Percentiles rank a stretch among this genome's conserved stretches.
Evolutionary conservation across 2,888 invertebrate genomes (phyloP).

Genomic region (Heteromyza rotundicornis): DNA sequence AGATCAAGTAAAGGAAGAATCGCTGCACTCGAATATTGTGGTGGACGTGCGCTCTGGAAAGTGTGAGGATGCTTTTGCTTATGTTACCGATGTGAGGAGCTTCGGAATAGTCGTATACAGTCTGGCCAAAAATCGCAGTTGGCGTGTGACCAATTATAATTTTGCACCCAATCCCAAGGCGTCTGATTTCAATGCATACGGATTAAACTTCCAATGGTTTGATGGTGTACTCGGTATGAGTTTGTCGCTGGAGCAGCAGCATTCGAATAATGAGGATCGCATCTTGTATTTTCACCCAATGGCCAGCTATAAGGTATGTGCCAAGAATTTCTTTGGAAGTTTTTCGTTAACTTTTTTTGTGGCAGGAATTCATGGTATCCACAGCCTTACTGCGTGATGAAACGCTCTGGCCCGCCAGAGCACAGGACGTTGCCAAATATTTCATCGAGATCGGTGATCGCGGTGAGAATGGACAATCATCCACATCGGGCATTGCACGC

Average conservation of each 20-base stretch:
- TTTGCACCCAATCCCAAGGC: slow-evolving; percentile 63
- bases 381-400: slow-evolving; percentile 72
- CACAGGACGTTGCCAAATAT: slow-evolving; percentile 49
- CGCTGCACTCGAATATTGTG: slow-evolving; percentile 66
- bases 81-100: slow-evolving; percentile 72
- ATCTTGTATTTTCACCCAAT: slow-evolving; percentile 80
- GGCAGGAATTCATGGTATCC: slow-evolving; percentile 75
- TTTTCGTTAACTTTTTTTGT: too few species aligned
- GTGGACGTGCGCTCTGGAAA: slow-evolving; percentile 66
- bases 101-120: slow-evolving; percentile 64
- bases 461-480: slow-evolving; percentile 72
- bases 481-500: slow-evolving; percentile 75
- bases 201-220: slow-evolving; percentile 80
- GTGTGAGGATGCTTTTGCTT: slow-evolving; percentile 68
- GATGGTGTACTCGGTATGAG: slow-evolving; percentile 82
- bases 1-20: slow-evolving; percentile 70
- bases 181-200: slow-evolving; percentile 76
- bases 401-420: slow-evolving; percentile 59
- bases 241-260: slow-evolving; percentile 67
- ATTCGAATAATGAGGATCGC: slow-evolving; percentile 50
- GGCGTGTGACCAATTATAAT: slow-evolving; percentile 58
- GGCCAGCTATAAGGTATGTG: slow-evolving; percentile 72
- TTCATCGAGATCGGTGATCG: slow-evolving; percentile 63
- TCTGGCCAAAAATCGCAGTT: slow-evolving; percentile 52
- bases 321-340: too few species aligned